phyloP scores from a whole-genome alignment of 2,113 vertebrate species.

The Xenotilapia flavipinnis region DNA sequence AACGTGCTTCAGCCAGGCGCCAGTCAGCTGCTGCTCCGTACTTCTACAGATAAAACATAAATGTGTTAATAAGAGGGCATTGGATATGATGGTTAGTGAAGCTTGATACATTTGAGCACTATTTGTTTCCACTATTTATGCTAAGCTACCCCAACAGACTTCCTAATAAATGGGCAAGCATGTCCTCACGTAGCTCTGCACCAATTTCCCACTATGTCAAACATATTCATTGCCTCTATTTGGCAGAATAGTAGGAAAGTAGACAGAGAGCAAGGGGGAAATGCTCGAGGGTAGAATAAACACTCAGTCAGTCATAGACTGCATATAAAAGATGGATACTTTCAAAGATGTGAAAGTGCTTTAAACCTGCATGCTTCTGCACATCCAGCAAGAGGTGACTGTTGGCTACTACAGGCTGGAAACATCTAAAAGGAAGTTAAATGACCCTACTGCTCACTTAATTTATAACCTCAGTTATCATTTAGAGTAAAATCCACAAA shows the following conservation, averaged over 20 bases:
- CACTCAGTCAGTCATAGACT: background rate
- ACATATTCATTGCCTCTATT: background rate
- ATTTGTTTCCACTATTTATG: background rate
- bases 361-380: background rate
- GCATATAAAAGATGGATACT: background rate
- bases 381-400: background rate
- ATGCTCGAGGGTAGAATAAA: background rate
- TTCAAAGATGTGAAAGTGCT: background rate
- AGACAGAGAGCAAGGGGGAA: background rate
- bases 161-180: background rate
- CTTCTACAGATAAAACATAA: background rate
- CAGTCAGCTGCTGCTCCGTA: background rate
- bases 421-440: background rate
- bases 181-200: background rate
- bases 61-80: background rate
- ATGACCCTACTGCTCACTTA: background rate
- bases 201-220: background rate
- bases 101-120: background rate
- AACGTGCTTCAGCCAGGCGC: background rate
- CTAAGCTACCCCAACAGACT: background rate
- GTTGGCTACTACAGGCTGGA: background rate
- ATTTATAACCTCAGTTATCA: background rate
- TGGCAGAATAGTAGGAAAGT: background rate
- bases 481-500: background rate
- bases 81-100: background rate